Base-by-base conservation (phyloP, 2,113 vertebrate species). In the Myrmecophaga tridactyla region DNA sequence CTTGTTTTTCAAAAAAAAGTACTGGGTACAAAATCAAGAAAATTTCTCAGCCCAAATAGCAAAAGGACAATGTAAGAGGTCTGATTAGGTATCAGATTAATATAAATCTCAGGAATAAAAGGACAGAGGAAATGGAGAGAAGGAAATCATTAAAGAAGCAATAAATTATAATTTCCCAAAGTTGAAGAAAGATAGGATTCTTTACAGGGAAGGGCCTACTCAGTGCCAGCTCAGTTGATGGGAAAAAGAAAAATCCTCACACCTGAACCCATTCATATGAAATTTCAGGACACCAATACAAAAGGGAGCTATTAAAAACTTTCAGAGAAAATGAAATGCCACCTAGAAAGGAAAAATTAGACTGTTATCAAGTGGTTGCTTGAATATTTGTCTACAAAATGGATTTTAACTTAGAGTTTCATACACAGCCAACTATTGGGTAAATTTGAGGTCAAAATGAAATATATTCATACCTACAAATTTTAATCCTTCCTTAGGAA, bases 381-480 rank as follows among this genome's bases (percentile, higher is more conserved):
- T 67, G 82, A 89, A 89, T 85, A 85, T 85, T 23, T 88, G 56
- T 73, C 87, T 92, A 84, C 27, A 39, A 89, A 87, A 96, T 36
- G 13, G 3, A 46, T 89, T 94, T 78, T 77, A 92, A 69, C 75
- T 9, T 36, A 53, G 46, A 76, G 14, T 60, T 91, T 39, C 63
- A 31, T 15, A 51, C 1, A 56, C 1, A 15, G 15, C 13, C 21
- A 78, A 80, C 36, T 75, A 82, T 36, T 25, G 62, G 80, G 41
- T 20, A 67, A 51, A 10, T 41, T 13, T 76, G 48, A 81, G 39
- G 39, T 34, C 5, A 86, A 70, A 87, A 43, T 70, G 63, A 92
- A 76, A 53, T 25, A 73, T 85, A 94, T 78, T 65, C 60, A 63
- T 76, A 72, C 39, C n/a, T 62, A 72, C 5, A 83, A 86, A 83